phyloP scores from a whole-genome alignment of 2,888 invertebrate genomes.

The Prosapia bicincta region DNA sequence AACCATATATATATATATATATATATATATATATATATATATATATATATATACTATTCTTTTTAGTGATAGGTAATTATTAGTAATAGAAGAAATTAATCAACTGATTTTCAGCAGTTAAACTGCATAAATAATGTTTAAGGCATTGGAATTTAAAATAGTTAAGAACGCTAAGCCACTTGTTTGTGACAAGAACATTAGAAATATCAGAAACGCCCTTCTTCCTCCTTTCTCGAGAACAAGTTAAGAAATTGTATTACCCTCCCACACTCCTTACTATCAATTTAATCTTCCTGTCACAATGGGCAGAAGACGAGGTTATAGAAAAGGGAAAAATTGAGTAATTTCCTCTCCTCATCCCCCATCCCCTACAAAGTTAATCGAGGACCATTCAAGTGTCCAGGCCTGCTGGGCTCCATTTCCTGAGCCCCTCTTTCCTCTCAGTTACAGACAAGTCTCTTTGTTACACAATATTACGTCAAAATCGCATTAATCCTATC shows the following conservation, averaged over 20 bases:
- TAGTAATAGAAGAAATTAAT: too few species aligned
- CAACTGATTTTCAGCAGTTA: too few species aligned
- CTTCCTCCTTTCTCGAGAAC: neutral
- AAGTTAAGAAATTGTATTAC: slow-evolving; percentile 27
- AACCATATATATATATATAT: too few species aligned
- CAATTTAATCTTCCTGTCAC: slow-evolving; percentile 20
- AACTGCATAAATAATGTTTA: too few species aligned
- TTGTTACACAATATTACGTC: neutral
- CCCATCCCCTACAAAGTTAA: neutral
- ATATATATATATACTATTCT: too few species aligned
- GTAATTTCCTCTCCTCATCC: slow-evolving; percentile 24
- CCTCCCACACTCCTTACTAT: slow-evolving; percentile 11
- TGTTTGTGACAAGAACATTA: neutral
- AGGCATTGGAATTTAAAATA: too few species aligned
- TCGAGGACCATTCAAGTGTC: neutral
- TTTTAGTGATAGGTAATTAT: too few species aligned
- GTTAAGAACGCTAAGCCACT: neutral
- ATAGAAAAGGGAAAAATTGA: slow-evolving; percentile 27
- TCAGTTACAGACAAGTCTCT: neutral
- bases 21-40: too few species aligned
- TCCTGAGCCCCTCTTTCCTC: neutral
- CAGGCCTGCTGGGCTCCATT: neutral
- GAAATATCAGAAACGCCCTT: neutral
- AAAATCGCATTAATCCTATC: neutral
- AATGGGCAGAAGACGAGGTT: slow-evolving; percentile 16